Base-by-base conservation (phyloP, 2,113 vertebrate species). In the Silurus meridionalis region DNA sequence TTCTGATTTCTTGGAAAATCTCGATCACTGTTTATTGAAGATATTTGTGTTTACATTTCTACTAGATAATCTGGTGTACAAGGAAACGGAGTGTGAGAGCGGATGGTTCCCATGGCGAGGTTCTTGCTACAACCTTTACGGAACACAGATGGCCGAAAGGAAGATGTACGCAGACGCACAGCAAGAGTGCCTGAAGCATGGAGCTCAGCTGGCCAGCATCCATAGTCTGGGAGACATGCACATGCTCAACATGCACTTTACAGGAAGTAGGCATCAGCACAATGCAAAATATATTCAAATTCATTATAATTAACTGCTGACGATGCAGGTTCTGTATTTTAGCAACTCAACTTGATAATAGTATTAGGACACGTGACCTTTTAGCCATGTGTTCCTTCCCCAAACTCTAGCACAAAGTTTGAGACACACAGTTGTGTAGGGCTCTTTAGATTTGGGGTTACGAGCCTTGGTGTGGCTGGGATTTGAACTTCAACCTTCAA, bases 141-240 rank as follows among this genome's bases (percentile, higher is more conserved):
- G 80, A 72, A 67, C 60, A 2, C 21, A 93, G 37, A 94, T 92
- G 71, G 90, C 79, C 48, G 58, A 64, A 3, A 82, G 87, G 15
- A 88, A 1, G 10, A 87, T 85, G 52, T 97, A 97, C 89, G 71
- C 37, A 1, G 72, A 58, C 0, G 97, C 97, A 14, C 82, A 89
- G 25, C 6, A 17, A 2, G 50, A 86, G 72, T 99, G 98, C 90
- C 88, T 89, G 80, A 48, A 6, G 46, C 90, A 90, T 1, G 21
- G 61, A 0, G 93, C 93, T 46, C 89, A 92, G 25, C 94, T 99
- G 67, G 95, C 97, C 91, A 98, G 96, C 91, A 83, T 98, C 50
- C 97, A 97, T 91, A 96, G 96, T 0, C 91, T 98, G 85, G 96
- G 96, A 77, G 97, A 95, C 86, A 94, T 97, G 0, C 97, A 98